Percentiles rank a stretch among this genome's conserved stretches.
Evolutionary conservation across 2,888 invertebrate species (phyloP).

Genomic region (Leuctra nigra): DNA sequence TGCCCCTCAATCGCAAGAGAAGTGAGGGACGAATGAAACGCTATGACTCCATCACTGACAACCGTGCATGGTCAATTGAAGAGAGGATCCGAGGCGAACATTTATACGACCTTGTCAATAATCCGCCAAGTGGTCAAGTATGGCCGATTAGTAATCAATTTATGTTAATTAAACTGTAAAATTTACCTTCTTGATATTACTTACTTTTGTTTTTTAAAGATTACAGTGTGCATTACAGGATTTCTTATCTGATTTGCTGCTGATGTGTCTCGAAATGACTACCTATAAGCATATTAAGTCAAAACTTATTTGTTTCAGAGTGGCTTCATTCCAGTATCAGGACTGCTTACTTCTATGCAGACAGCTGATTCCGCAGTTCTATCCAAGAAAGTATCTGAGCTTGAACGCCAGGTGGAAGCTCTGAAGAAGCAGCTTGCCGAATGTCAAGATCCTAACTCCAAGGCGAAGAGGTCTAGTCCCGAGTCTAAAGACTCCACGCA

Average conservation of each 20-base stretch:
- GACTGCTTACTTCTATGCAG: no score
- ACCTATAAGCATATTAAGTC: background rate
- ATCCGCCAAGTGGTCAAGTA: background rate
- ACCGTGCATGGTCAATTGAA: background rate
- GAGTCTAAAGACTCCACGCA: no score
- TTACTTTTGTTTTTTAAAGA: background rate
- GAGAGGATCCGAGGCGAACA: background rate
- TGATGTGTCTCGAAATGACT: background rate
- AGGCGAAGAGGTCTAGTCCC: no score
- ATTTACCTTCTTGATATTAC: background rate
- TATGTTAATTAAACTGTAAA: background rate
- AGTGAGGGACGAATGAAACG: slow-evolving; percentile 12
- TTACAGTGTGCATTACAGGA: background rate
- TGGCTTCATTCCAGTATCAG: no score
- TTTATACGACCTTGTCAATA: background rate
- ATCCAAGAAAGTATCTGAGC: no score
- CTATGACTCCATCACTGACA: background rate
- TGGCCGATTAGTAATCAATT: background rate
- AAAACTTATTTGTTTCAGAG: background rate
- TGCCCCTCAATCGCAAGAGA: background rate
- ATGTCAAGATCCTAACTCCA: no score
- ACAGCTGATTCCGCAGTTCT: no score
- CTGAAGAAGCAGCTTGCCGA: no score
- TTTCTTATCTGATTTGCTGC: background rate
- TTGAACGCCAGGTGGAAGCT: no score